Conservation (phyloP, 2,113 vertebrate genomes). For the Carollia perspicillata region DNA sequence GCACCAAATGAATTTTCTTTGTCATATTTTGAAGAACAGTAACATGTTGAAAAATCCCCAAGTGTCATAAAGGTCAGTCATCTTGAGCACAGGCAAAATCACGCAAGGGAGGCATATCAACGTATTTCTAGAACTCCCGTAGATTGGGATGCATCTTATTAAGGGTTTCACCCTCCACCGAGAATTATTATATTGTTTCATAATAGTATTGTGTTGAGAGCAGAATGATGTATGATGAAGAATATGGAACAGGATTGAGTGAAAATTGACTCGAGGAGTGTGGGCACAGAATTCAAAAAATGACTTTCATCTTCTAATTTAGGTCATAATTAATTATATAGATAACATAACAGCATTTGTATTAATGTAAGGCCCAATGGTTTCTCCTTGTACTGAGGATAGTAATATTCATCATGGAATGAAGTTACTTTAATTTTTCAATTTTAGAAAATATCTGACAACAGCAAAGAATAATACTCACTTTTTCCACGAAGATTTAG, state of each 20-base stretch:
- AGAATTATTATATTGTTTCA: neutral
- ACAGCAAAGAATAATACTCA: neutral
- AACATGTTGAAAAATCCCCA: neutral
- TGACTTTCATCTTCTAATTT: neutral
- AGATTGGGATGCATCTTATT: neutral
- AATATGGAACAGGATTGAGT: neutral
- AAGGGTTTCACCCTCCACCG: fast-evolving
- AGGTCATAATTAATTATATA: neutral
- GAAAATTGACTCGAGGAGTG: neutral
- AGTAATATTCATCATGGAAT: neutral
- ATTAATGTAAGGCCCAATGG: neutral
- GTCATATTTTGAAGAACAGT: neutral
- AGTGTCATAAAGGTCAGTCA: neutral
- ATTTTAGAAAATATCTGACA: neutral
- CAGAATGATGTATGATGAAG: neutral
- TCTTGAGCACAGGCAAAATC: neutral
- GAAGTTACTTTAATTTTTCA: neutral
- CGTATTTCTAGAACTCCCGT: neutral
- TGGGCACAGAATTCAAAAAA: neutral
- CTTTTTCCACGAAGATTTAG: neutral
- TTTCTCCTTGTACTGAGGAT: neutral
- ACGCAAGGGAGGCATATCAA: neutral
- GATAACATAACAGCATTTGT: neutral
- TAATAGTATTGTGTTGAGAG: neutral
- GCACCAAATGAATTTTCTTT: neutral